Base-by-base conservation (phyloP, 2,888 invertebrate species). In the Drosophila borborema region DNA sequence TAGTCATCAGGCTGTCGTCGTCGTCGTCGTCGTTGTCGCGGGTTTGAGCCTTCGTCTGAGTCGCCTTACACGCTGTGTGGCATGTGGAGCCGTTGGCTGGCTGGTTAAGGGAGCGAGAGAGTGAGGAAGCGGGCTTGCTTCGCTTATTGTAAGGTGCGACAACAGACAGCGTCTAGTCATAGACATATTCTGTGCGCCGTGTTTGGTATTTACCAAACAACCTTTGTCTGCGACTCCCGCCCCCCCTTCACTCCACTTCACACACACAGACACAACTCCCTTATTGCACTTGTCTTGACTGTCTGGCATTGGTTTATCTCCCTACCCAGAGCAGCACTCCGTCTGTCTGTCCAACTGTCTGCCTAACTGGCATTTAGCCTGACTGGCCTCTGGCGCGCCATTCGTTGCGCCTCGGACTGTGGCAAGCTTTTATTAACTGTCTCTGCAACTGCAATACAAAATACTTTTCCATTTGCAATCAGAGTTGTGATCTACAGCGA, bases 1-100 rank as follows among this genome's bases (percentile, higher is more conserved):
- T 64, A 74, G 81, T 81, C 81, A 77, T 82, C 81, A 77, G 86
- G 71, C 88, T 87, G 88, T 84, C 84, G 77, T 72, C 73, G 70
- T 83, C 67, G 43, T 10, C 41, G 45, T 45, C 64, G 28, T 49
- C n/a, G n/a, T n/a, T 31, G 48, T 49, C 49, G 49, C 49, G 49
- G 49, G 49, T 48, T 61, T 59, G 61, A 62, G 64, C 58, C 55
- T 38, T 46, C 23, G 74, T 56, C 68, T 65, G 58, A 68, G 61
- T 76, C 74, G 58, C 74, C 56, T 70, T 61, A 62, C 34, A 51
- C 49, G 49, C 49, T 49, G 49, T 56, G 31, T 36, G 41, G 62
- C 43, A 34, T 12, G n/a, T 34, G 31, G 43, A 16, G 9, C 23
- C 7, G 23, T 16, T 46, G 43, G 43, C 9, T 18, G 36, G 36